Evolutionary conservation across 2,888 invertebrate genomes (phyloP).

Genomic region (Scaptomyza flava): DNA sequence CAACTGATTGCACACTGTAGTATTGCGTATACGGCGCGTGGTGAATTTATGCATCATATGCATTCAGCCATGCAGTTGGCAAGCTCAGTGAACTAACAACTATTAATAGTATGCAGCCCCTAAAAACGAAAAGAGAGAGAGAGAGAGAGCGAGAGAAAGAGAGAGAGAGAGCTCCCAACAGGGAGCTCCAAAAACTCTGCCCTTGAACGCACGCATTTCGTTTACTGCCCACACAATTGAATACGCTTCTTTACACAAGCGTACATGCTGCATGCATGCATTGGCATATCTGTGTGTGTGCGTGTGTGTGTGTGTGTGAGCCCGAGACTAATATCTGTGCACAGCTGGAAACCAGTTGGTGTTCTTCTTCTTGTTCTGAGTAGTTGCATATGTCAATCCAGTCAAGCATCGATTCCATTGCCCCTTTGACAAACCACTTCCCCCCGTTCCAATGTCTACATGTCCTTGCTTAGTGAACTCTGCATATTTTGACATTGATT

Average conservation of each 20-base stretch:
- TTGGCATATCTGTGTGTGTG: neutral
- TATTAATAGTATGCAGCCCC: conserved; percentile 48
- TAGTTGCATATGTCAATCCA: conserved; percentile 64
- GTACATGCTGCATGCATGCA: neutral
- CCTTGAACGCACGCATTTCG: conserved; percentile 45
- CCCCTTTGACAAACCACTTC: neutral
- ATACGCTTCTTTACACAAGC: neutral
- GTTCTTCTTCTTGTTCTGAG: conserved; percentile 14
- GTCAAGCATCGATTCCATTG: conserved; percentile 56
- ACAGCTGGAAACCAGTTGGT: conserved; percentile 75
- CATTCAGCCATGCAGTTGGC: conserved; percentile 3
- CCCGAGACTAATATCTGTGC: conserved; percentile 32
- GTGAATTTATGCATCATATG: conserved; percentile 27
- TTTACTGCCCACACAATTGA: conserved; percentile 45
- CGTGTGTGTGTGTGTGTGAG: neutral
- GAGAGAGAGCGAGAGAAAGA: conserved; percentile 1
- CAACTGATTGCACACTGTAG: conserved; percentile 14
- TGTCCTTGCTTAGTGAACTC: conserved; percentile 69
- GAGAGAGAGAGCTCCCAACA: conserved; percentile 14
- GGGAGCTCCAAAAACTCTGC: conserved; percentile 10
- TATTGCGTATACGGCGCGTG: conserved; percentile 73
- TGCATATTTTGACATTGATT: conserved; percentile 75
- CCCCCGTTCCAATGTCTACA: conserved; percentile 22
- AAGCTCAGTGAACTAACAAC: conserved; percentile 17
- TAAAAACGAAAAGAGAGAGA: conserved; percentile 6